These are phyloP conservation scores for Lates japonicus DNA, from an alignment of 2,797 vertebrate species.

Conservation along the genomic window DNA sequence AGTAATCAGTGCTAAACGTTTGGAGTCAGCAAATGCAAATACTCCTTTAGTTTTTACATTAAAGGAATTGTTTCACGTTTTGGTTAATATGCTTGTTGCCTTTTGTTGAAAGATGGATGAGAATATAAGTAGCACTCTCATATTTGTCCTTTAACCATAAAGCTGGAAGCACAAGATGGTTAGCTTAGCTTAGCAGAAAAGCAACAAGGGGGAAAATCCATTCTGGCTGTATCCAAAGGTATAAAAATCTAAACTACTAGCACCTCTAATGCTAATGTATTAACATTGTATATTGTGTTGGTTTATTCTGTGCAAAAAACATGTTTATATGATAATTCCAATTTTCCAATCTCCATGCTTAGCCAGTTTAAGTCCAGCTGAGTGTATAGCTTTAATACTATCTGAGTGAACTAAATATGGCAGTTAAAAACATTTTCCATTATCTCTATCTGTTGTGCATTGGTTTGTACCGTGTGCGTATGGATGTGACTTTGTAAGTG, in stretches of 20 bases:
- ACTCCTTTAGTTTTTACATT: neutral
- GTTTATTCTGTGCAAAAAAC: neutral
- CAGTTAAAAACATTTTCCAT: neutral
- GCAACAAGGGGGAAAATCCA: neutral
- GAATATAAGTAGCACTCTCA: neutral
- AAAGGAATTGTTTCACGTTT: neutral
- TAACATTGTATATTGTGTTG: neutral
- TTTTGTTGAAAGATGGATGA: neutral
- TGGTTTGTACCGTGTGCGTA: neutral
- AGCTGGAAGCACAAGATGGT: neutral
- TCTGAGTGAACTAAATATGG: no score
- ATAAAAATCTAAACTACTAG: no score
- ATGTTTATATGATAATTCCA: no score
- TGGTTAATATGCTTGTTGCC: neutral
- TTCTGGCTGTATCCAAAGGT: neutral
- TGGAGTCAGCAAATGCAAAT: conserved; percentile 3
- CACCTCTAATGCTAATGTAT: neutral
- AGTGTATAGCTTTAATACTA: neutral
- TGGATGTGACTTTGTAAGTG: conserved; percentile 14
- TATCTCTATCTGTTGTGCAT: neutral
- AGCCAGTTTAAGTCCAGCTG: no score
- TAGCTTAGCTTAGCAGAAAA: neutral
- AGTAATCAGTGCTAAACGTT: conserved; percentile 5
- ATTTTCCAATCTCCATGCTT: no score
- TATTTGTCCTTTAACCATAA: neutral